phyloP scores from a whole-genome alignment of 1,140 invertebrate species.

The Paraescarpia echinospica region DNA sequence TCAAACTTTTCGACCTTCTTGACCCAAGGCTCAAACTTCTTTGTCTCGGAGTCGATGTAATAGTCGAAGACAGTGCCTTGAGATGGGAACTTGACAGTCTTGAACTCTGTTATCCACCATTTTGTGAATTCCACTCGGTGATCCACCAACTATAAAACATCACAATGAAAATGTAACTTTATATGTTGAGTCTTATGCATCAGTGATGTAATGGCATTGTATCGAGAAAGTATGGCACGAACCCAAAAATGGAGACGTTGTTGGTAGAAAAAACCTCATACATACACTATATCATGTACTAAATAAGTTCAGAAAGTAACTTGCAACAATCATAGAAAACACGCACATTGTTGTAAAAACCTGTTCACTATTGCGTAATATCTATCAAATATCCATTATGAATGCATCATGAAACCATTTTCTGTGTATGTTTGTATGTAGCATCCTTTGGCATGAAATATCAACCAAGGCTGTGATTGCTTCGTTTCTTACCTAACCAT shows the following conservation, averaged over 20 bases:
- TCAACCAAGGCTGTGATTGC: no score
- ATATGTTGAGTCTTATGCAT: background rate
- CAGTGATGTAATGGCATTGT: slow-evolving; percentile 8
- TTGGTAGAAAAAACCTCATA: background rate
- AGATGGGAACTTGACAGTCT: slow-evolving; percentile 86
- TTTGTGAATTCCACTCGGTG: slow-evolving; percentile 93
- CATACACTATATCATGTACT: no score
- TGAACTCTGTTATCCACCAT: slow-evolving; percentile 97
- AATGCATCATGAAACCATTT: no score
- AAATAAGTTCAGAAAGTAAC: no score
- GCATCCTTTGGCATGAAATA: no score
- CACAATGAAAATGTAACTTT: background rate
- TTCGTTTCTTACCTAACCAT: no score
- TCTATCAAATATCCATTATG: no score
- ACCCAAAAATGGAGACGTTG: background rate
- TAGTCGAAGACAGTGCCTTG: slow-evolving; percentile 88
- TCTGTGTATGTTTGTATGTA: no score
- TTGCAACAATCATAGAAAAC: no score
- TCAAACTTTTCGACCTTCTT: slow-evolving; percentile 87
- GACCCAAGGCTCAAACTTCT: slow-evolving; percentile 86
- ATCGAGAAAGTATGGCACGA: background rate
- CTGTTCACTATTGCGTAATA: no score
- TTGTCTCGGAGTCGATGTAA: slow-evolving; percentile 86
- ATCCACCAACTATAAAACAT: slow-evolving; percentile 66
- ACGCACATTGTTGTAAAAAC: no score